A percentile compares a stretch with the other conserved stretches of the same genome.
Evolutionary conservation across 2,888 invertebrate genomes (phyloP).

Genomic region (Dryobotodes eremita): DNA sequence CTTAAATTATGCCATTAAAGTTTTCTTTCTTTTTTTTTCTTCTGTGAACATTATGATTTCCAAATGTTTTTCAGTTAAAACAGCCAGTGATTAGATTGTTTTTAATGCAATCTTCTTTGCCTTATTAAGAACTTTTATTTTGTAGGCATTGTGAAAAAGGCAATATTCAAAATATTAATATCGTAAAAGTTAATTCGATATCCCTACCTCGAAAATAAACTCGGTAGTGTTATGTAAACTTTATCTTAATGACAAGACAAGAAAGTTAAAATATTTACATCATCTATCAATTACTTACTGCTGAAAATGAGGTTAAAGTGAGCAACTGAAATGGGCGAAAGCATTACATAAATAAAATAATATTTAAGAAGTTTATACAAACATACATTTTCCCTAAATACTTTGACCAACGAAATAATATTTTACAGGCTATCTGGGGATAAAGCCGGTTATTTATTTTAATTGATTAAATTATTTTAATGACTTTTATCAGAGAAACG

Average conservation of each 20-base stretch:
- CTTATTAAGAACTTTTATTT: background rate
- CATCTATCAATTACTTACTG: constrained; percentile 33
- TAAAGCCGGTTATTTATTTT: background rate
- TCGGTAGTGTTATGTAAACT: constrained; percentile 7
- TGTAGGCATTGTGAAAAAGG: background rate
- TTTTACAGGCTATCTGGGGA: background rate
- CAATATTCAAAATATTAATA: background rate
- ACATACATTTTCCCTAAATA: constrained; percentile 7
- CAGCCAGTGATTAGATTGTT: background rate
- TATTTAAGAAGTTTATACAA: constrained; percentile 13
- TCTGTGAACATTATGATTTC: background rate
- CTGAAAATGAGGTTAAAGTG: constrained; percentile 37
- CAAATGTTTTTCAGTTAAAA: background rate
- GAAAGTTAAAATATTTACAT: constrained; percentile 41
- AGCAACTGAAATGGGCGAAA: constrained; percentile 7
- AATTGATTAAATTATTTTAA: constrained; percentile 20
- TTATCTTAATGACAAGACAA: constrained; percentile 16
- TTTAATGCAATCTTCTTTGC: background rate
- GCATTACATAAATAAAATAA: constrained; percentile 11
- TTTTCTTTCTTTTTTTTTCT: background rate
- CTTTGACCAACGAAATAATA: background rate
- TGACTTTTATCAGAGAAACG: background rate
- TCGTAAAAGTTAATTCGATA: background rate
- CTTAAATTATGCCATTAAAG: background rate
- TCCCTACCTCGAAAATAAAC: background rate